Conservation (phyloP, 2,113 vertebrate genomes). For the Carassius gibelio region DNA sequence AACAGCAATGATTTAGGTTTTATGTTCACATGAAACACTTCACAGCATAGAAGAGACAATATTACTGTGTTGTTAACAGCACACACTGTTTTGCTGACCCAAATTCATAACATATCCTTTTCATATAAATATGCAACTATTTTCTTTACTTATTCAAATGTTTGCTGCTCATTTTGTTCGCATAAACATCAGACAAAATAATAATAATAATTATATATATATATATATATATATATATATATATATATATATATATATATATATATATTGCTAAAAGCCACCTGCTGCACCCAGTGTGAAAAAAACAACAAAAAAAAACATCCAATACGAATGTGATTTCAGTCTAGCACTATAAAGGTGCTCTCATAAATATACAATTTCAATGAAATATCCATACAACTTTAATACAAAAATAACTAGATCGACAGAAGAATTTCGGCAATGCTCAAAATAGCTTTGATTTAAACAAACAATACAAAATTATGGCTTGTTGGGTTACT, state of each 20-base stretch:
- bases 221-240: too few relatives aligned
- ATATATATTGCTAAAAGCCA: constrained; percentile 30
- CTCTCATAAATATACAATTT: constrained; percentile 26
- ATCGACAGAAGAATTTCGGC: background rate
- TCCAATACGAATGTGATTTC: constrained; percentile 41
- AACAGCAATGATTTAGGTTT: constrained; percentile 1
- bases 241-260: too few relatives aligned
- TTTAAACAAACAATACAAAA: constrained; percentile 40
- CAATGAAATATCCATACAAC: constrained; percentile 1
- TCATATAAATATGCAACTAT: constrained; percentile 32
- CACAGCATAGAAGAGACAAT: constrained; percentile 23
- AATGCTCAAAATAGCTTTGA: constrained; percentile 3
- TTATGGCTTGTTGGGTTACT: constrained; percentile 46
- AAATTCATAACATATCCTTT: constrained; percentile 32
- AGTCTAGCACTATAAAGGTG: constrained; percentile 9
- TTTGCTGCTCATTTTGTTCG: constrained; percentile 53
- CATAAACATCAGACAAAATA: constrained; percentile 1
- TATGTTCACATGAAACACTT: constrained; percentile 23
- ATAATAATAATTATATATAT: background rate
- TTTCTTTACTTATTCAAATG: constrained; percentile 36
- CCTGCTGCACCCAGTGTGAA: constrained; percentile 49
- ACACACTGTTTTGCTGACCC: background rate
- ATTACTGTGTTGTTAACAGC: constrained; percentile 25
- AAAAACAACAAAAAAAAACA: background rate
- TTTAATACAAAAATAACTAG: constrained; percentile 27